Conservation (phyloP, 2,113 vertebrate species). For the Ginglymostoma cirratum region DNA sequence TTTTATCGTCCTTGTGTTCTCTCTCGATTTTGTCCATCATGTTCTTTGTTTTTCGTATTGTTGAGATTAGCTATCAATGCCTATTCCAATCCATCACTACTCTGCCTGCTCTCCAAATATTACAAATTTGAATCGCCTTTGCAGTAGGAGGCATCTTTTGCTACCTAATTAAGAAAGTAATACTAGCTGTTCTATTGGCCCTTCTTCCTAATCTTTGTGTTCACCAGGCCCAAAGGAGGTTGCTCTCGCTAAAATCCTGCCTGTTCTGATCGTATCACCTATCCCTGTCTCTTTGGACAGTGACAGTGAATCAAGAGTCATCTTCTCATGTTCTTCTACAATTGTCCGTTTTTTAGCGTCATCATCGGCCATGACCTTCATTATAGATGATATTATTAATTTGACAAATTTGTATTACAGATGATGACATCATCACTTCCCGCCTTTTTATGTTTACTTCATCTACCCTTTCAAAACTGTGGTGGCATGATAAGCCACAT, state of each 20-base stretch:
- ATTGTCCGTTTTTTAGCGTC: neutral
- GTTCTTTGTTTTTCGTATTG: neutral
- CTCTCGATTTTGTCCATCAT: neutral
- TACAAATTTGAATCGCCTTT: neutral
- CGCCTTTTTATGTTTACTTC: neutral
- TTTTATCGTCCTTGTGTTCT: neutral
- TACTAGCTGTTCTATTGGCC: neutral
- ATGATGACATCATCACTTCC: neutral
- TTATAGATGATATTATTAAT: neutral
- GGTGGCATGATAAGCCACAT: neutral
- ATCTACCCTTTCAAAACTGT: neutral
- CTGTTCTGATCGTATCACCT: neutral
- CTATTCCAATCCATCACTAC: neutral
- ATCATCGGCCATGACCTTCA: neutral
- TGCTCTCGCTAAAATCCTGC: neutral
- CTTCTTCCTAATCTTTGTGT: neutral
- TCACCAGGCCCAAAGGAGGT: neutral
- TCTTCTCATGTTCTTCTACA: neutral
- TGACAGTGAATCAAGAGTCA: neutral
- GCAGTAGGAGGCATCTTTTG: neutral
- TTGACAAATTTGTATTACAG: neutral
- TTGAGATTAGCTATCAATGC: neutral
- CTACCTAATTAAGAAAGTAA: neutral
- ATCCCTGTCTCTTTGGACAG: neutral
- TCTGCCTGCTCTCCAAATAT: neutral